A percentile compares a stretch with the other conserved stretches of the same genome.
Conservation (phyloP, 2,797 vertebrate species). For the Hipposideros larvatus region DNA sequence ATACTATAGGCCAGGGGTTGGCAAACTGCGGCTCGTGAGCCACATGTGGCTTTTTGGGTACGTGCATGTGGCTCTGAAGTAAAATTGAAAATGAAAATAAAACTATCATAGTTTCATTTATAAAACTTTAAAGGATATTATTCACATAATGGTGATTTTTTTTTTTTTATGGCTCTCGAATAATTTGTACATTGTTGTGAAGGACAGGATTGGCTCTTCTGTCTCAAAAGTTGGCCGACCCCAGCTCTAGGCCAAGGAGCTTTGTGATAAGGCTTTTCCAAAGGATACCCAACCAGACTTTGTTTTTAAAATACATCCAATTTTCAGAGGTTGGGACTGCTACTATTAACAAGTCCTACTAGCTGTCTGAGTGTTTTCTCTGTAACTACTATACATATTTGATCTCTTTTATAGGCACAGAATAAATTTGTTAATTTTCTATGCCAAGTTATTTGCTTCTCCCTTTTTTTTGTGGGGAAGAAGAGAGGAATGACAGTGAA, state of each 20-base stretch:
- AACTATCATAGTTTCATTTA: no score
- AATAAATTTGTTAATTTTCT: not conserved
- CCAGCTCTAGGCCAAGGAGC: not conserved
- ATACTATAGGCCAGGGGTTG: not conserved
- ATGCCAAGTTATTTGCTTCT: not conserved
- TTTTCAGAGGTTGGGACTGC: not conserved
- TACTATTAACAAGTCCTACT: not conserved
- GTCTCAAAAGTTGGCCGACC: no score
- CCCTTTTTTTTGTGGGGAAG: no score
- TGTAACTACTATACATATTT: not conserved
- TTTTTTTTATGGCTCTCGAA: no score
- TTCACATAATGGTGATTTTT: no score
- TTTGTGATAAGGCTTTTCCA: not conserved
- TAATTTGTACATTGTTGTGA: no score
- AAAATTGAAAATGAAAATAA: no score
- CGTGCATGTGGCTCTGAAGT: no score
- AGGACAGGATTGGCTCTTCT: no score
- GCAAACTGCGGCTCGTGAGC: no score
- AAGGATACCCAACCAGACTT: not conserved
- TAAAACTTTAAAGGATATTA: no score
- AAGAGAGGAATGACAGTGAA: not conserved
- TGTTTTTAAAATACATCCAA: not conserved
- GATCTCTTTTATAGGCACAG: not conserved
- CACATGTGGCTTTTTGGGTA: no score
- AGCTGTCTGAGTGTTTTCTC: not conserved